Evolutionary conservation across 2,113 vertebrate genomes (phyloP), one percentile per base, ranked within the genome.

Genomic region (Mirounga angustirostris): DNA sequence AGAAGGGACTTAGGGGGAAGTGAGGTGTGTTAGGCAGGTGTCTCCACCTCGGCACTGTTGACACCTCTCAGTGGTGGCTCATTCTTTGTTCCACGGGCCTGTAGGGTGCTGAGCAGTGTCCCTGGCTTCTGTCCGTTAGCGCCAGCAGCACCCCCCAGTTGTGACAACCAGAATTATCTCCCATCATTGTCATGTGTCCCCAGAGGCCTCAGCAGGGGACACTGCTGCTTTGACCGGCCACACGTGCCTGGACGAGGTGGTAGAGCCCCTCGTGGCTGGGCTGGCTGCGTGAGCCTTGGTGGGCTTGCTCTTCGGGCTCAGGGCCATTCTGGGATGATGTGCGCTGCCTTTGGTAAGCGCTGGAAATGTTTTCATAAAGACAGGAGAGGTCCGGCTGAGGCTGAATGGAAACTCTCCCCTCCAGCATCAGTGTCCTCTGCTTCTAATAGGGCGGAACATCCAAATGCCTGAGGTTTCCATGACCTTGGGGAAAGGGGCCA

Each of bases 291-390:
- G 13, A 26, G 33, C 40, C 43, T 52, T 1, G 4, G 24, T 26
- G 1, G 30, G n/a, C 11, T 1, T n/a, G 63, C 16, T 52, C 18
- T 21, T 16, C 76, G 9, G 52, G 61, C 28, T 18, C 61, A 0
- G 15, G 40, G 54, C 13, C 14, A 4, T 4, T n/a, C 73, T 0
- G 0, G n/a, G 54, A 19, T 16, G 81, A 9, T 0, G 0, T 0
- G 24, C 14, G 50, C 11, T 9, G 78, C 52, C 36, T 46, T 16
- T 18, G 21, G 71, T 9, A 40, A 18, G 50, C 0, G 0, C 2
- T 1, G 67, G 19, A 22, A 63, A 40, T 18, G 2, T 15, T 61
- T 83, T 22, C 1, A 7, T 2, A 15, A 26, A 81, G 79, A 36
- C 21, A 1, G 28, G 12, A 15, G 56, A 2, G 43, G 59, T 19